Evolutionary conservation across 2,888 invertebrate genomes (phyloP), one percentile per base, ranked within the genome.

Genomic region (Leuctra nigra): DNA sequence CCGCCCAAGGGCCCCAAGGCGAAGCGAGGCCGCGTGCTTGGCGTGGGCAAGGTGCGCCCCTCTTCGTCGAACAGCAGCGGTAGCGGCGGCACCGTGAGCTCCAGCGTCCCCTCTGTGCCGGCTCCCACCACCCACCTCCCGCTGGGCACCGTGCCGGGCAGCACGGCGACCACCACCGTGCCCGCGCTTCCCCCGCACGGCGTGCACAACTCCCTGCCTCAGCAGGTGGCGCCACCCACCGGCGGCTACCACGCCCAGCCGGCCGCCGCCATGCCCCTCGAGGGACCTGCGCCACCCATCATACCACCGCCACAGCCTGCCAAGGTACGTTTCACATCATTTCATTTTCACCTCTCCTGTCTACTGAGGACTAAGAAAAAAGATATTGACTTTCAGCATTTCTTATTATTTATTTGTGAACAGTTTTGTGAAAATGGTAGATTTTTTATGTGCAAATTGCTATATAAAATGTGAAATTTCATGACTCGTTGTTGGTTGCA

Each of bases 231-330:
- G 41, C 57, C 65, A 23, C 62, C 63, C 20, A 56, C 66, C 33
- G 62, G 63, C 54, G 60, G 70, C 47, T 73, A 72, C 64, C 73
- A 72, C 63, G 71, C 71, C 55, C 73, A 71, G 58, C 71, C 72
- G 35, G 71, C 69, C n/a, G 48, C 56, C 7, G 29, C 54, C 29
- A 16, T 38, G 55, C 77, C 80, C 61, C 78, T 68, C 67, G 74
- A 77, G 76, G 63, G 62, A 52, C 41, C 57, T 33, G 53, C 61
- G 53, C 69, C 72, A 7, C 68, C 72, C 22, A 83, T 84, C 36
- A 78, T 83, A 71, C 82, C 82, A 57, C 83, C 84, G 50, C 79
- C 83, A 64, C 87, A 87, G 73, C 90, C 90, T 61, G 88, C 89
- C 62, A 91, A 91, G 83, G 82, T 80, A 70, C 54, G 25, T 16